Evolutionary conservation across 1,140 invertebrate species (phyloP).

Genomic region (Bacillus rossius): DNA sequence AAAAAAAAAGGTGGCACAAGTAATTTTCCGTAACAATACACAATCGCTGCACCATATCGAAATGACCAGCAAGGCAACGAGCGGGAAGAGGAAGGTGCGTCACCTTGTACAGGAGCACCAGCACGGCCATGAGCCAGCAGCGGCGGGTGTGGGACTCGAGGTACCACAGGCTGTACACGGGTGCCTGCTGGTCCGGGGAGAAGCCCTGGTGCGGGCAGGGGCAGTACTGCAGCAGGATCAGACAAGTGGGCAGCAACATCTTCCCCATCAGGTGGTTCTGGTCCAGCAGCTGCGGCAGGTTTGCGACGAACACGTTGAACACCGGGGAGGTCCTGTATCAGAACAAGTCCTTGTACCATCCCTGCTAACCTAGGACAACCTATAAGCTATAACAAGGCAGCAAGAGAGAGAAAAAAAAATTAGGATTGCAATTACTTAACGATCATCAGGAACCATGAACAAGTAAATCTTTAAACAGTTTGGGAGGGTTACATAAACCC

Average conservation of each 20-base stretch:
- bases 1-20: too few species aligned
- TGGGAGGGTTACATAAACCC: too few species aligned
- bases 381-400: too few species aligned
- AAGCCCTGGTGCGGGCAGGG: conserved; percentile 39
- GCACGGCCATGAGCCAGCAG: conserved; percentile 87
- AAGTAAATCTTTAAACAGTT: too few species aligned
- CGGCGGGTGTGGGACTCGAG: conserved; percentile 77
- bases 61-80: too few species aligned
- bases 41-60: too few species aligned
- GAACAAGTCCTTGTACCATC: not conserved
- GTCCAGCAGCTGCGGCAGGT: conserved; percentile 88
- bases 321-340: conserved; percentile 61
- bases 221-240: conserved; percentile 83
- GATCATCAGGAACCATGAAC: too few species aligned
- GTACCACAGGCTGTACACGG: conserved; percentile 80
- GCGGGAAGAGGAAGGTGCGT: conserved; percentile 4
- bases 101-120: conserved; percentile 97
- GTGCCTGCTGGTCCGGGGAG: conserved; percentile 46
- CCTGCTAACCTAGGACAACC: too few species aligned
- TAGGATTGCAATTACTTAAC: too few species aligned
- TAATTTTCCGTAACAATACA: too few species aligned
- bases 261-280: conserved; percentile 91
- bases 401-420: too few species aligned
- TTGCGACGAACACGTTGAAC: conserved; percentile 93
- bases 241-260: conserved; percentile 74